Conservation (phyloP, 2,113 vertebrate species). For the Puma concolor region DNA sequence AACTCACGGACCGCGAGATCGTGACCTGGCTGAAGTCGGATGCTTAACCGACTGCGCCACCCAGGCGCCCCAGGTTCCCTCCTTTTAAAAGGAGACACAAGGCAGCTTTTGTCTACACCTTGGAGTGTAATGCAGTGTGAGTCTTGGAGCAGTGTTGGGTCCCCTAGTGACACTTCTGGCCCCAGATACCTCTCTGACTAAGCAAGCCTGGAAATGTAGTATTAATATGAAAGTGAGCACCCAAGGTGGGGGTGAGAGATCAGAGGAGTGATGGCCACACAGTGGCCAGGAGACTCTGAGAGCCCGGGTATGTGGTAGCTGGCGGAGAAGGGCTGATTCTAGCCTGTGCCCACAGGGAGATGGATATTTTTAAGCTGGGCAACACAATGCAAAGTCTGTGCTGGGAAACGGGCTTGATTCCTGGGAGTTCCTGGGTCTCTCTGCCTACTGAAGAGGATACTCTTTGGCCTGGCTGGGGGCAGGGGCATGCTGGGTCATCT, state of each 20-base stretch:
- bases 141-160: neutral
- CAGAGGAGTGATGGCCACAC: neutral
- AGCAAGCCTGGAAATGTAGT: neutral
- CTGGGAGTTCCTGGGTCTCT: neutral
- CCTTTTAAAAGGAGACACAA: neutral
- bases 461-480: neutral
- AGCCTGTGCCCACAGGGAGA: neutral
- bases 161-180: neutral
- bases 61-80: too few relatives aligned
- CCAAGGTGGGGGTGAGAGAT: neutral
- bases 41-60: too few relatives aligned
- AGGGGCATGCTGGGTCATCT: neutral
- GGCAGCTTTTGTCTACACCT: neutral
- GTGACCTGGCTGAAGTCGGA: too few relatives aligned
- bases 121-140: neutral
- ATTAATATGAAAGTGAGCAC: neutral
- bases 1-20: too few relatives aligned
- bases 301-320: fast-evolving
- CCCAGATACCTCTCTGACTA: neutral
- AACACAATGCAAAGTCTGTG: neutral
- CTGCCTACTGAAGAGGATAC: neutral
- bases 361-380: neutral
- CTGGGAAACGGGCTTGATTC: neutral
- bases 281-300: neutral
- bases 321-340: neutral